Evolutionary conservation across 2,888 invertebrate genomes (phyloP).

Genomic region (Plebejus argus): DNA sequence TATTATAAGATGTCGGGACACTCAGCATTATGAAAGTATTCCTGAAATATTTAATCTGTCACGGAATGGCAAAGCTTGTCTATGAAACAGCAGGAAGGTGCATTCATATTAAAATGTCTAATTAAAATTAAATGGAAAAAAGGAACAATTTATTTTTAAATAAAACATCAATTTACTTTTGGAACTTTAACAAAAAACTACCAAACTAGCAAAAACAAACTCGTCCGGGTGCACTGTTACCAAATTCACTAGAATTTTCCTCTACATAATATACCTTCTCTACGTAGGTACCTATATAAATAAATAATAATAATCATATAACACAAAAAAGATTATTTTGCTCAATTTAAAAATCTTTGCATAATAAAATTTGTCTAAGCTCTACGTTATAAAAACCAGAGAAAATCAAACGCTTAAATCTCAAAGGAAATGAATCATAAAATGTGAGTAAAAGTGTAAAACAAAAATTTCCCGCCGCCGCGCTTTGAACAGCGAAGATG

Average conservation of each 20-base stretch:
- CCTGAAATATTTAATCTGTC: background rate
- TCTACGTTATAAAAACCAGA: background rate
- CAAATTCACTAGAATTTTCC: too few relatives aligned
- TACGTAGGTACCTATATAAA: too few relatives aligned
- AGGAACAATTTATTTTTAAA: background rate
- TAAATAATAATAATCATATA: too few relatives aligned
- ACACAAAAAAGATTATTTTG: too few relatives aligned
- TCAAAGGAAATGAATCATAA: slow-evolving; percentile 16
- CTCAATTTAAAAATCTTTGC: too few relatives aligned
- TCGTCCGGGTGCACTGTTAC: too few relatives aligned
- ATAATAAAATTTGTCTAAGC: background rate
- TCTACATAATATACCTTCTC: too few relatives aligned
- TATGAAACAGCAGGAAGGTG: background rate
- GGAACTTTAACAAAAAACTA: too few relatives aligned
- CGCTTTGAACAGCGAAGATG: slow-evolving; percentile 22
- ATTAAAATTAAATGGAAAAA: background rate
- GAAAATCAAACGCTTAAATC: slow-evolving; percentile 2
- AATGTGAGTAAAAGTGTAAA: slow-evolving; percentile 10
- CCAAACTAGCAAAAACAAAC: too few relatives aligned
- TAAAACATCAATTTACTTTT: too few relatives aligned
- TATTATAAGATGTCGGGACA: too few relatives aligned
- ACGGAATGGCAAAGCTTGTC: background rate
- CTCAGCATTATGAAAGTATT: background rate
- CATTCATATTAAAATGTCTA: background rate
- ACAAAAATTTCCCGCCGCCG: background rate